A percentile compares a stretch with the other conserved stretches of the same genome.
phyloP scores from a whole-genome alignment of 2,888 invertebrate genomes.

The Chrysopilus asiliformis region DNA sequence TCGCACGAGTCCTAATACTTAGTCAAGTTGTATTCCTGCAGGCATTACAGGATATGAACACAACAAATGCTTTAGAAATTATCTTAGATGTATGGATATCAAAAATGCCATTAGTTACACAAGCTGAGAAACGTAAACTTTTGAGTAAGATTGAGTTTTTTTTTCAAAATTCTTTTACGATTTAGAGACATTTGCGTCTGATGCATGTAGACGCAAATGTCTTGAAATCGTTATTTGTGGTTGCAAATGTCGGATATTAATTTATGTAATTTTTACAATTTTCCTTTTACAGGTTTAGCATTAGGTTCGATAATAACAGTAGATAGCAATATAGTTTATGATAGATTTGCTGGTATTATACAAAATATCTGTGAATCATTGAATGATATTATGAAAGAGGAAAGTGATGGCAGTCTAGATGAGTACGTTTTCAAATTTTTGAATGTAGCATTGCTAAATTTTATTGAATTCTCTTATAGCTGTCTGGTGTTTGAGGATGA shows the following conservation, averaged over 20 bases:
- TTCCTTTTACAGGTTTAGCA: too few relatives aligned
- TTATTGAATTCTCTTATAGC: slow-evolving; percentile 27
- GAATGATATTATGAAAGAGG: slow-evolving; percentile 63
- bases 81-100: slow-evolving; percentile 67
- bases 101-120: slow-evolving; percentile 63
- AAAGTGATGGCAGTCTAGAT: slow-evolving; percentile 52
- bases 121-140: slow-evolving; percentile 70
- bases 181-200: too few relatives aligned
- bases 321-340: slow-evolving; percentile 52
- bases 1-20: slow-evolving; percentile 62
- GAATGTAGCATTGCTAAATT: not conserved
- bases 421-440: slow-evolving; percentile 34
- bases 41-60: slow-evolving; percentile 37
- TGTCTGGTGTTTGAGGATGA: slow-evolving; percentile 36
- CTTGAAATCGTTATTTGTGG: too few relatives aligned
- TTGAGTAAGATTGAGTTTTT: slow-evolving; percentile 44
- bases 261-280: too few relatives aligned
- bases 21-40: slow-evolving; percentile 52
- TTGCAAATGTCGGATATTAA: too few relatives aligned
- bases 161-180: not conserved
- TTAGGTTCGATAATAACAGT: slow-evolving; percentile 54
- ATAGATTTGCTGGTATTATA: slow-evolving; percentile 59
- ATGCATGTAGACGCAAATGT: too few relatives aligned
- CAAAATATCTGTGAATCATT: slow-evolving; percentile 61
- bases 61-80: slow-evolving; percentile 52